Conservation (phyloP, 2,797 vertebrate species). For the Betta splendens region DNA sequence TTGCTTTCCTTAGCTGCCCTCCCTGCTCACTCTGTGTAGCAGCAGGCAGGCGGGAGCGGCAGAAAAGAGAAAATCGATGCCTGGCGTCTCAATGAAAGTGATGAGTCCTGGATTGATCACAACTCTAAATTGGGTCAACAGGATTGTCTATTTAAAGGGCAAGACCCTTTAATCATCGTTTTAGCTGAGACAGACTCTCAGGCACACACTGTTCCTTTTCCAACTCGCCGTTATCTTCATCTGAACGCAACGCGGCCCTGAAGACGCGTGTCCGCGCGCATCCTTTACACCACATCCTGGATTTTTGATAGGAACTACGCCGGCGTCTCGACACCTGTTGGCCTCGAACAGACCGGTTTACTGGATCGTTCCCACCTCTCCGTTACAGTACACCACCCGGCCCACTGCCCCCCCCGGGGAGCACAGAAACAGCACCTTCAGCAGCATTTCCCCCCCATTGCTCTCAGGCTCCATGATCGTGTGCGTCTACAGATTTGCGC, state of each 20-base stretch:
- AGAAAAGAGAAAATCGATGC: conserved; percentile 78
- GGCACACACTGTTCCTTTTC: conserved; percentile 54
- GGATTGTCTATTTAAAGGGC: conserved; percentile 86
- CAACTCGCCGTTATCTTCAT: conserved; percentile 55
- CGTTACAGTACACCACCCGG: conserved; percentile 51
- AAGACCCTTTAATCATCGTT: conserved; percentile 87
- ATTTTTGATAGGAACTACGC: no score
- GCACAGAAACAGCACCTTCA: conserved; percentile 56
- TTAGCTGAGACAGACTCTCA: conserved; percentile 76
- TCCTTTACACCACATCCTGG: not conserved
- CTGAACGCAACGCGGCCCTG: conserved; percentile 11
- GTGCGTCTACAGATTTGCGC: conserved; percentile 6
- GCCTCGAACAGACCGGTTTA: no score
- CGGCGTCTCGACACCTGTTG: no score
- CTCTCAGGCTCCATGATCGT: conserved; percentile 30
- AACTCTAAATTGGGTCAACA: conserved; percentile 87
- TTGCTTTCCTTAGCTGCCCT: conserved; percentile 10
- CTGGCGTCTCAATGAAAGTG: conserved; percentile 87
- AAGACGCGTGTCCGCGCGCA: not conserved
- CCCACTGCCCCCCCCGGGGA: no score
- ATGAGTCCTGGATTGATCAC: conserved; percentile 82
- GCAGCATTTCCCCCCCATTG: conserved; percentile 45
- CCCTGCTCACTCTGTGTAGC: conserved; percentile 31
- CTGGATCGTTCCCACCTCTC: no score
- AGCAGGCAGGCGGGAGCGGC: conserved; percentile 49